Conservation (phyloP, 2,797 vertebrate genomes). For the Eulemur albifrons region DNA sequence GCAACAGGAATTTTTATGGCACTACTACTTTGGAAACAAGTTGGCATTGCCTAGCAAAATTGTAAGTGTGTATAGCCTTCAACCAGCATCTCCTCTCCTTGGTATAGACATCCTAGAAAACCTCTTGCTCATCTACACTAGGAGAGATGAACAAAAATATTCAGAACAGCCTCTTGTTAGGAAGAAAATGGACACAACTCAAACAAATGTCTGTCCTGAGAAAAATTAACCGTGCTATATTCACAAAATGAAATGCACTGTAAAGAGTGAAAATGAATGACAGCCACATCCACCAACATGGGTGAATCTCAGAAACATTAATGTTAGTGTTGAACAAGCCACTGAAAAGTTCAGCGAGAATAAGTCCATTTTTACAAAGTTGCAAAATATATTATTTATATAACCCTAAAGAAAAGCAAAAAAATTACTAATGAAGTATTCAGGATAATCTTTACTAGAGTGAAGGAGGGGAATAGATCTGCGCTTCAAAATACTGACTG, state of each 20-base stretch:
- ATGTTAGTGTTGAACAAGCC: background rate
- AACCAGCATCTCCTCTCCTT: background rate
- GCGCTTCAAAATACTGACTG: background rate
- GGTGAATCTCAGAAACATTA: background rate
- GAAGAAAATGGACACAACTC: background rate
- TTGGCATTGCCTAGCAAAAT: background rate
- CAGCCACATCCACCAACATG: background rate
- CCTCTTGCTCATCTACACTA: background rate
- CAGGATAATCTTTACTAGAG: background rate
- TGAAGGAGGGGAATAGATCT: background rate
- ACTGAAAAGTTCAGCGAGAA: background rate
- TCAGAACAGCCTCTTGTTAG: background rate
- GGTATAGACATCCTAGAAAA: background rate
- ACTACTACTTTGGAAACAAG: background rate
- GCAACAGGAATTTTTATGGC: background rate
- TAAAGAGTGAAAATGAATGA: background rate
- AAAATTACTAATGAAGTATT: background rate
- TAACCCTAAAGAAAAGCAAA: background rate
- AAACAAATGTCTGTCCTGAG: background rate
- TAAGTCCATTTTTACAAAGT: background rate
- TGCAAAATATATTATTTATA: background rate
- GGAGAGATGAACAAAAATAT: background rate
- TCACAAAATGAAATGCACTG: background rate
- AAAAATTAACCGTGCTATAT: background rate
- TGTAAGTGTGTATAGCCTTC: background rate